Percentiles rank a stretch among this genome's conserved stretches.
phyloP scores from a whole-genome alignment of 1,140 invertebrate species.

The Brachionus manjavacas region DNA sequence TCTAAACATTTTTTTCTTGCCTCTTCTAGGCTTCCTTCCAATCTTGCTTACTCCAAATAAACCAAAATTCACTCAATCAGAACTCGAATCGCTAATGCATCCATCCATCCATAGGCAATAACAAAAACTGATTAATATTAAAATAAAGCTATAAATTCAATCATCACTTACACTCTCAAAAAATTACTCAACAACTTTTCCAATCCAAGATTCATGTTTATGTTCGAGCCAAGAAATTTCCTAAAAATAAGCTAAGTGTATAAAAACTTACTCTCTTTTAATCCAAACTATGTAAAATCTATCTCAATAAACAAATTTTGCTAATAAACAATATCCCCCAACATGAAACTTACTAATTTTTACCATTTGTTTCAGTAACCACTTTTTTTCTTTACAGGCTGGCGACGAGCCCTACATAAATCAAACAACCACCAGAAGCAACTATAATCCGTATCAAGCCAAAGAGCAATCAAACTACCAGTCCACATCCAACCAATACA shows the following conservation, averaged over 20 bases:
- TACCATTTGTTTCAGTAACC: background rate
- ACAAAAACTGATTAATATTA: constrained; percentile 26
- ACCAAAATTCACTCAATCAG: background rate
- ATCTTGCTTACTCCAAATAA: background rate
- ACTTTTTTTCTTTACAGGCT: constrained; percentile 4
- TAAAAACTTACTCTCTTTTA: background rate
- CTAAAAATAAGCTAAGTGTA: background rate
- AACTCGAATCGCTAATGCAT: background rate
- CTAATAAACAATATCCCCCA: background rate
- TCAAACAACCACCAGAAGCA: constrained; percentile 25
- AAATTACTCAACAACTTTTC: background rate
- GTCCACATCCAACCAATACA: constrained; percentile 45
- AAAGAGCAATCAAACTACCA: constrained; percentile 41
- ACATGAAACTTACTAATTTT: background rate
- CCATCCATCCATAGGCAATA: background rate
- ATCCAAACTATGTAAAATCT: background rate
- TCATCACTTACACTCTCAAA: background rate
- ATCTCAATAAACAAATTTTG: background rate
- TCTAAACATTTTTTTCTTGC: constrained; percentile 8
- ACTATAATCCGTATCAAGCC: constrained; percentile 33
- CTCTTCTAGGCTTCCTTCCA: background rate
- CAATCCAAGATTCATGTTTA: background rate
- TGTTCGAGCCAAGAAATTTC: background rate
- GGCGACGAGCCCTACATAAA: constrained; percentile 38
- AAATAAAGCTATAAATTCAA: background rate